Evolutionary conservation across 2,113 vertebrate species (phyloP).

Genomic region (Hippocampus barbouri): DNA sequence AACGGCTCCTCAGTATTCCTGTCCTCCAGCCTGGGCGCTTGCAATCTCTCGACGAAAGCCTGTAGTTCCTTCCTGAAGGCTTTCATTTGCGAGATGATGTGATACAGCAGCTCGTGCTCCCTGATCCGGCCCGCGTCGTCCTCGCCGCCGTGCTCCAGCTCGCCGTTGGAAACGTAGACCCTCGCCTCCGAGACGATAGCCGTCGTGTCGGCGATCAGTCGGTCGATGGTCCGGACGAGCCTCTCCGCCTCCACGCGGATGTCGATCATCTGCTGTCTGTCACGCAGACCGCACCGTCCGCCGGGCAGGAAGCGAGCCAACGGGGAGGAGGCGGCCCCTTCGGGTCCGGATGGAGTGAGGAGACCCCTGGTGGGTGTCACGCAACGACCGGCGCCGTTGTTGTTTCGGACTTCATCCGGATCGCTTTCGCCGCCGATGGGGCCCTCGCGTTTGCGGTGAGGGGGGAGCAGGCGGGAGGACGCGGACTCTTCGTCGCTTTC

Average conservation of each 20-base stretch:
- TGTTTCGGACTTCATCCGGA: slow-evolving; percentile 85
- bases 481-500: slow-evolving; percentile 88
- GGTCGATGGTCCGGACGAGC: slow-evolving; percentile 89
- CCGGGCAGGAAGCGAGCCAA: slow-evolving; percentile 77
- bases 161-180: slow-evolving; percentile 87
- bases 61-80: slow-evolving; percentile 95
- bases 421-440: slow-evolving; percentile 93
- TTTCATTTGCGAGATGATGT: slow-evolving; percentile 97
- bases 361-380: slow-evolving; percentile 84
- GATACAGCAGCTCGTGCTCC: slow-evolving; percentile 91
- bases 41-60: slow-evolving; percentile 89
- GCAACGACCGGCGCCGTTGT: slow-evolving; percentile 76
- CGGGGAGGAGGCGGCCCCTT: slow-evolving; percentile 77
- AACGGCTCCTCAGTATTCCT: slow-evolving; percentile 86
- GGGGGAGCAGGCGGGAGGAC: slow-evolving; percentile 80
- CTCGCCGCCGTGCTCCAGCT: slow-evolving; percentile 78
- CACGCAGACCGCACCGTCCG: slow-evolving; percentile 71
- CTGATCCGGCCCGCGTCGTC: slow-evolving; percentile 84
- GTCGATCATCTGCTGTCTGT: slow-evolving; percentile 91
- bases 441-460: slow-evolving; percentile 92
- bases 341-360: slow-evolving; percentile 74
- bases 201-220: slow-evolving; percentile 91
- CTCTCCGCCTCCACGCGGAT: slow-evolving; percentile 91
- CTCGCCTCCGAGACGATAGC: slow-evolving; percentile 89
- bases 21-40: slow-evolving; percentile 84